phyloP scores from a whole-genome alignment of 2,888 invertebrate genomes.

The Melipona bicolor region DNA sequence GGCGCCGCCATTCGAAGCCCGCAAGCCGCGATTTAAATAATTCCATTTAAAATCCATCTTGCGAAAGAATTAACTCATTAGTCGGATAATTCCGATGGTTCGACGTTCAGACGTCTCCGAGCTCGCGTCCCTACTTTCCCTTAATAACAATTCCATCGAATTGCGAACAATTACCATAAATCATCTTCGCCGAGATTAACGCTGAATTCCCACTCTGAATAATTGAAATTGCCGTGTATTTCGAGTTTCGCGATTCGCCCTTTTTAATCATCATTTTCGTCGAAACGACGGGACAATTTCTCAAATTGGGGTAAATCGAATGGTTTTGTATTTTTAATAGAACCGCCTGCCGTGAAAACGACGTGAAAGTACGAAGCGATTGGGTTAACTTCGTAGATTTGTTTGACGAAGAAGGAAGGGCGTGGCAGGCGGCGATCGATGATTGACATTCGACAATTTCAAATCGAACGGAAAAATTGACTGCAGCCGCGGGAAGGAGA shows the following conservation, averaged over 20 bases:
- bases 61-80: slow-evolving; percentile 8
- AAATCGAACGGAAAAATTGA: neutral
- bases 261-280: too few relatives aligned
- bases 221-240: neutral
- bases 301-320: too few relatives aligned
- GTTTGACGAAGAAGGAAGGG: neutral
- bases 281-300: too few relatives aligned
- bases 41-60: slow-evolving; percentile 7
- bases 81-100: neutral
- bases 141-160: neutral
- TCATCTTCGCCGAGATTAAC: neutral
- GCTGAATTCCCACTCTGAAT: neutral
- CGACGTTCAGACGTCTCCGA: neutral
- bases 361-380: neutral
- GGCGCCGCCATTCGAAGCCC: neutral
- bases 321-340: too few relatives aligned
- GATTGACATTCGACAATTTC: neutral
- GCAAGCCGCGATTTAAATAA: neutral
- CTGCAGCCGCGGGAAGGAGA: neutral
- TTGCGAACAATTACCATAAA: neutral
- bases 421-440: neutral
- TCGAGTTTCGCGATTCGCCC: neutral
- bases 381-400: neutral
- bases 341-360: too few relatives aligned
- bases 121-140: too few relatives aligned